Evolutionary conservation across 2,888 invertebrate species (phyloP), one percentile per base, ranked within the genome.

Genomic region (Pristionchus maxplancki): DNA sequence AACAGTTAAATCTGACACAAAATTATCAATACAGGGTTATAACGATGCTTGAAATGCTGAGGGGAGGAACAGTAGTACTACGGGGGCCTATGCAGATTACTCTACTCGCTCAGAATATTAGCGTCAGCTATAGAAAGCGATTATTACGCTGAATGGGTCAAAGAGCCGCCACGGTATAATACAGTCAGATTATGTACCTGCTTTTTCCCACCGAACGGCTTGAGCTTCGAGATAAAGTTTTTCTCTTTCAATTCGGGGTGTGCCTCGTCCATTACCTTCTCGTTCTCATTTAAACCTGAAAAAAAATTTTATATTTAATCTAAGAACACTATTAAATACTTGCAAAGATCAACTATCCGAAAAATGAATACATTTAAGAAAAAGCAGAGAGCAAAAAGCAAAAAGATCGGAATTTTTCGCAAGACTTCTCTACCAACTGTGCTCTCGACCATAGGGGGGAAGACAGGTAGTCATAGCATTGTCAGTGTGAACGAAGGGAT

Each of bases 151-250:
- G n/a, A n/a, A n/a, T n/a, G n/a, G n/a, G n/a, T n/a, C n/a, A n/a
- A n/a, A n/a, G n/a, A n/a, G n/a, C n/a, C n/a, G n/a, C n/a, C n/a
- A n/a, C n/a, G n/a, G n/a, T n/a, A n/a, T n/a, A n/a, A n/a, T n/a
- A n/a, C 31, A 34, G 15, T 34, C 34, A 67, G 34, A 4, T 1
- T 62, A 24, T 62, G 44, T 81, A 94, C 94, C 93, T 93, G 93
- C 88, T 94, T 94, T 88, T 93, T 93, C n/a, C 92, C 89, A 24
- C 93, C 94, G 62, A 94, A 89, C n/a, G 93, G 93, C 88, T 94
- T 95, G 83, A 94, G 87, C 88, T 94, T 94, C n/a, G 92, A 89
- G 89, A 94, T 94, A 89, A 94, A 93, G 84, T 92, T 94, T 48
- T 91, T 90, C 88, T 92, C 91, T 64, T 89, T 89, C 53, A 93